Conservation (phyloP, 2,888 invertebrate species). For the Tinea trinotella region DNA sequence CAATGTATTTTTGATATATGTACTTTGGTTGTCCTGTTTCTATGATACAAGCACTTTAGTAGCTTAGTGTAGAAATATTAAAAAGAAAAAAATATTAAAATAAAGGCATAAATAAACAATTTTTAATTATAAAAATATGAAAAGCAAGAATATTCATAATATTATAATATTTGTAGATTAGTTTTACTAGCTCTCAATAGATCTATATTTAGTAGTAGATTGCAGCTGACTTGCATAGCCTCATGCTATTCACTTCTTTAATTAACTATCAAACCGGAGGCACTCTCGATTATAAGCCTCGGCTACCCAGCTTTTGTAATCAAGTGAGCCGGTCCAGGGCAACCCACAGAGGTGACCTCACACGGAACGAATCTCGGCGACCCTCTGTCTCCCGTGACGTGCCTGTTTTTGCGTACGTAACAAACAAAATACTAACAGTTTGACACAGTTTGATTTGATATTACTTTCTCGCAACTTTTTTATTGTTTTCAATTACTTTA, state of each 20-base stretch:
- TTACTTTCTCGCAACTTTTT: no score
- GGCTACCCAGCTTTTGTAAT: slow-evolving; percentile 63
- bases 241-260: slow-evolving; percentile 65
- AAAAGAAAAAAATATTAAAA: no score
- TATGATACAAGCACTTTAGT: no score
- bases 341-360: slow-evolving; percentile 4
- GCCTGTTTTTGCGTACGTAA: not conserved
- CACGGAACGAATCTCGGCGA: slow-evolving; percentile 19
- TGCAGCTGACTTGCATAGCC: slow-evolving; percentile 63
- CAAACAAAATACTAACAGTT: not conserved
- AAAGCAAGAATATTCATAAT: no score
- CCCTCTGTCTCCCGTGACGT: slow-evolving; percentile 14
- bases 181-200: slow-evolving; percentile 35
- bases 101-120: not conserved
- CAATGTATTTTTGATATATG: no score
- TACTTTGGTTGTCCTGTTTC: no score
- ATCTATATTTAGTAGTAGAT: slow-evolving; percentile 41
- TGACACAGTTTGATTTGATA: not conserved
- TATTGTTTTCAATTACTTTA: no score
- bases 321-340: slow-evolving; percentile 19
- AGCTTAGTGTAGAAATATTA: no score
- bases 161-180: no score
- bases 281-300: slow-evolving; percentile 62
- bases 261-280: slow-evolving; percentile 67
- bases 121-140: not conserved